Base-by-base conservation (phyloP, 1,140 invertebrate genomes). In the Saccostrea cuccullata region DNA sequence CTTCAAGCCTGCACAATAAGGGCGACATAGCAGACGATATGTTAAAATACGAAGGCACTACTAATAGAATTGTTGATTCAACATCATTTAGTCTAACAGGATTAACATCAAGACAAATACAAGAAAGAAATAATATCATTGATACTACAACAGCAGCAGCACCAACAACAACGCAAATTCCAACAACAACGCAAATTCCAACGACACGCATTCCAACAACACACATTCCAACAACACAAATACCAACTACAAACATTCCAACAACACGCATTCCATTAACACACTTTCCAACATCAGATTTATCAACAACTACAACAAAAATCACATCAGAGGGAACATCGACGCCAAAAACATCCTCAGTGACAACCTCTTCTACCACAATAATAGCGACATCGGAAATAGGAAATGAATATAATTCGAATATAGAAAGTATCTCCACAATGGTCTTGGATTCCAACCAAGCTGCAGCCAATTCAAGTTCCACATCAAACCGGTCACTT, bases 21-120 rank as follows among this genome's bases (percentile, higher is more conserved):
- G 23, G 13, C 30, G 23, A 36, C 13, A 26, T 26, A 30, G 26
- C 70, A 12, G 70, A 77, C 23, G 70, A 77, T 64, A 20, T 64
- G 58, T 64, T 64, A n/a, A 64, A 64, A 30, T 77, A 77, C 12
- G 70, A 36, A 77, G 70, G 70, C 70, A 77, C 30, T 2, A 77
- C 70, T 77, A 77, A 77, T 15, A 23, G 70, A 36, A 77, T 77
- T 77, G 70, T 77, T 30, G 70, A 77, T 17, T 77, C 70, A 30
- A 77, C 70, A 0, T 77, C 70, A 2, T 26, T 77, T 30, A 77
- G 26, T 30, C 26, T 77, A 30, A 77, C 70, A 30, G 70, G 70
- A 36, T 26, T 77, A 30, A 77, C 70, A 4, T 30, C 30, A 30
- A 77, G 26, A 36, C 70, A 77, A 23, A 13, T 36, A 77, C 70